Percentiles rank a stretch among this genome's conserved stretches.
Evolutionary conservation across 1,140 invertebrate species (phyloP).

Genomic region (Aphaenogaster ashmeadi): DNA sequence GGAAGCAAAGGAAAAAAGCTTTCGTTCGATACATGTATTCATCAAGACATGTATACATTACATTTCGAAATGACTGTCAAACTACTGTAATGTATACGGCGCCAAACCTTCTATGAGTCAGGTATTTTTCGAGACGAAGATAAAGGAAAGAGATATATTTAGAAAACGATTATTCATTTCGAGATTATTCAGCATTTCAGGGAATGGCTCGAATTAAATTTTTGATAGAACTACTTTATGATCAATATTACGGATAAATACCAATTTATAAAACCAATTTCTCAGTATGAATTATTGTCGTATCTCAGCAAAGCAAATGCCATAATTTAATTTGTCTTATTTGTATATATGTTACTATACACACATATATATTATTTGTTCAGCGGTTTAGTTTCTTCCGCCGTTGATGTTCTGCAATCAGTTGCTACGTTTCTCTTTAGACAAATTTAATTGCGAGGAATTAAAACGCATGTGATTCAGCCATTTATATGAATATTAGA

Average conservation of each 20-base stretch:
- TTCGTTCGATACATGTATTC: neutral
- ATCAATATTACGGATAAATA: neutral
- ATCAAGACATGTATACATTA: neutral
- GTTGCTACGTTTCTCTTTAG: no score
- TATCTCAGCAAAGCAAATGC: neutral
- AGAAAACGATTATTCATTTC: slow-evolving; percentile 10
- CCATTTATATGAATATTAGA: neutral
- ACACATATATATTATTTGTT: no score
- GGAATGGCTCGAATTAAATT: neutral
- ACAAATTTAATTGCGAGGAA: neutral
- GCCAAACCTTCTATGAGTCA: slow-evolving; percentile 19
- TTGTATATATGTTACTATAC: neutral
- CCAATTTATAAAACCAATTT: neutral
- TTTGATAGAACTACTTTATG: neutral
- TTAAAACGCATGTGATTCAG: neutral
- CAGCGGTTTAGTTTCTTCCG: no score
- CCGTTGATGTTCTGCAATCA: no score
- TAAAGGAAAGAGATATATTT: neutral
- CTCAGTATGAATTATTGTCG: neutral
- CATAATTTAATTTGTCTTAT: neutral
- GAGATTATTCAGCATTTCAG: slow-evolving; percentile 27
- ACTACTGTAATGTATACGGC: slow-evolving; percentile 27
- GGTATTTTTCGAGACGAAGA: slow-evolving; percentile 15
- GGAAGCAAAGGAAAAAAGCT: neutral
- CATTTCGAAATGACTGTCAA: neutral